A percentile compares a stretch with the other conserved stretches of the same genome.
These are phyloP conservation scores for Dendrolimus kikuchii DNA, from an alignment of 1,140 invertebrate species.

Conservation along the genomic window DNA sequence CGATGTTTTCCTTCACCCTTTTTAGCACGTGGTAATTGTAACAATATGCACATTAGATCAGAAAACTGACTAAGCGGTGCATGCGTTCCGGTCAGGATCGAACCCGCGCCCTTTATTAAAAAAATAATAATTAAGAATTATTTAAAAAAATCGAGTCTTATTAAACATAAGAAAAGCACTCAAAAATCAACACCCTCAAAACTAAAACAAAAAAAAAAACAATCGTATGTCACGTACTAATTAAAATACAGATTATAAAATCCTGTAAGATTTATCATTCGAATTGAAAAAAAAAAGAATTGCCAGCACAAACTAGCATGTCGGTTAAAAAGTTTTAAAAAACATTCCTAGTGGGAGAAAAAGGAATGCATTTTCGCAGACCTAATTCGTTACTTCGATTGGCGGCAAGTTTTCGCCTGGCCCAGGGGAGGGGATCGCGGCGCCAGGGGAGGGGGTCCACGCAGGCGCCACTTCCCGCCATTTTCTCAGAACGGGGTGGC, in stretches of 20 bases:
- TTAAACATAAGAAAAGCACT: too few species aligned
- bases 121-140: too few species aligned
- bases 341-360: not conserved
- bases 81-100: too few species aligned
- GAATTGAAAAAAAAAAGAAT: conserved; percentile 2
- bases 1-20: too few species aligned
- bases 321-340: not conserved
- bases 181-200: too few species aligned
- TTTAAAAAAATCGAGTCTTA: too few species aligned
- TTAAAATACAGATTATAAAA: not conserved
- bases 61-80: too few species aligned
- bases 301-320: not conserved
- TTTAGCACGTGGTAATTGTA: too few species aligned
- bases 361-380: conserved; percentile 8
- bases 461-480: conserved; percentile 61
- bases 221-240: too few species aligned
- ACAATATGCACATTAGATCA: too few species aligned
- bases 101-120: too few species aligned
- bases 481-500: conserved; percentile 41
- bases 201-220: too few species aligned
- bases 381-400: conserved; percentile 50
- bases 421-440: not conserved
- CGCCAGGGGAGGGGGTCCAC: conserved; percentile 29
- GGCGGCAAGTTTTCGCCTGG: conserved; percentile 44
- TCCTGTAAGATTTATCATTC: not conserved